Evolutionary conservation across 2,797 vertebrate genomes (phyloP), one percentile per base, ranked within the genome.

Genomic region (Sternotherus odoratus): DNA sequence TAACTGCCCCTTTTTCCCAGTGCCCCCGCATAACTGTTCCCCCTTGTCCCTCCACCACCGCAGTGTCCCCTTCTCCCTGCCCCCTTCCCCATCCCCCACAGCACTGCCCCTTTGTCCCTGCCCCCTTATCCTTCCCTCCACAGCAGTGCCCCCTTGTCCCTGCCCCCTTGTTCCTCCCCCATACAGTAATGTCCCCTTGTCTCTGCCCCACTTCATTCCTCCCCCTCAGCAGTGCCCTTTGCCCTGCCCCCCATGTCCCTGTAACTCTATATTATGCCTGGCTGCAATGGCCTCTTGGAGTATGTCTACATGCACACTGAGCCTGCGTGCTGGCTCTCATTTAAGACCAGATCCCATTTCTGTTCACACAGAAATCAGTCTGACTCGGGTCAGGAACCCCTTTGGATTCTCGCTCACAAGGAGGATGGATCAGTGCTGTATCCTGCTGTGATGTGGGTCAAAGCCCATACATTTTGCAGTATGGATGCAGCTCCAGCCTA

Each of bases 201-300:
- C n/a, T 19, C 50, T 53, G 3, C 19, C 23, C 15, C 8, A 6
- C 33, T 2, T 1, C 24, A 43, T 43, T 12, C n/a, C 66, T 43
- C n/a, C 69, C 39, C 26, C 43, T 13, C 53, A 54, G 24, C 23
- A 54, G 7, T 8, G 28, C 26, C 28, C 10, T 3, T 57, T 36
- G 12, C 2, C 24, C 6, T 0, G 30, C 28, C 15, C 77, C 30
- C 15, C 7, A 0, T 43, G 81, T 1, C 5, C 12, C 5, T 54
- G 23, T 36, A 48, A 36, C 24, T 69, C 17, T 69, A 12, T 69
- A 69, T 23, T 69, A 69, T 11, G 63, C n/a, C 9, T 23, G 21
- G n/a, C 21, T 69, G 19, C 63, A 69, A 23, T 69, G 36, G n/a
- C 36, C 19, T 6, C n/a, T 39, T 69, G 36, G 10, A 8, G 33